These are phyloP conservation scores for Garra rufa DNA, from an alignment of 2,113 vertebrate species.

Conservation along the genomic window DNA sequence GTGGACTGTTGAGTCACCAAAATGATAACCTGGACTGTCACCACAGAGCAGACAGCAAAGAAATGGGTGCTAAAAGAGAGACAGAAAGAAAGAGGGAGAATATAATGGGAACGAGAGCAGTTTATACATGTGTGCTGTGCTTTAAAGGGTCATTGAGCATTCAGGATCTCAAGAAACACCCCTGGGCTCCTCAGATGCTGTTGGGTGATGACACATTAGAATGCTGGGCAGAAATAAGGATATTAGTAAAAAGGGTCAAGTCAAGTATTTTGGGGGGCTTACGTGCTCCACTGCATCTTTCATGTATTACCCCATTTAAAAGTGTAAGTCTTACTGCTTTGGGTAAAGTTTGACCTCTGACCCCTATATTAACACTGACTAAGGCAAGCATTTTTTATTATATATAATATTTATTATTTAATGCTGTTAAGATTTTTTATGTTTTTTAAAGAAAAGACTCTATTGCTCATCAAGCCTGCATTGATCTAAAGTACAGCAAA, in stretches of 20 bases:
- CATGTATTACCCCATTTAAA: neutral
- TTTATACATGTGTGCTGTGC: neutral
- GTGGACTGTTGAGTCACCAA: conserved; percentile 55
- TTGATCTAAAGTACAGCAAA: too few relatives aligned
- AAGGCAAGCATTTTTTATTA: too few relatives aligned
- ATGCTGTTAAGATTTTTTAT: too few relatives aligned
- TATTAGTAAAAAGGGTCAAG: neutral
- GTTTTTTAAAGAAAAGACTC: too few relatives aligned
- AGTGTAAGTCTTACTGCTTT: neutral
- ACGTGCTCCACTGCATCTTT: neutral
- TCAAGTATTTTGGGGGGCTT: neutral
- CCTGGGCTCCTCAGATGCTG: neutral
- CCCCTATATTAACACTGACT: neutral
- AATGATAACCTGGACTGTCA: conserved; percentile 45
- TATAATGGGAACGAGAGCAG: neutral
- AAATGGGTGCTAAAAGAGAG: conserved; percentile 1
- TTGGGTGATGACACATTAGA: conserved; percentile 6
- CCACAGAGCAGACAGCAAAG: conserved; percentile 9
- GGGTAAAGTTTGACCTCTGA: conserved; percentile 11
- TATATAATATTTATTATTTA: too few relatives aligned
- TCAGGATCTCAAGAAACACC: conserved; percentile 4
- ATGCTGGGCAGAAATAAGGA: conserved; percentile 3
- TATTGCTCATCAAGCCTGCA: too few relatives aligned
- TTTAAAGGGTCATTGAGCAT: conserved; percentile 32
- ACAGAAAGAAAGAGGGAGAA: conserved; percentile 12